Conservation (phyloP, 2,888 invertebrate genomes). For the Xylota segnis region DNA sequence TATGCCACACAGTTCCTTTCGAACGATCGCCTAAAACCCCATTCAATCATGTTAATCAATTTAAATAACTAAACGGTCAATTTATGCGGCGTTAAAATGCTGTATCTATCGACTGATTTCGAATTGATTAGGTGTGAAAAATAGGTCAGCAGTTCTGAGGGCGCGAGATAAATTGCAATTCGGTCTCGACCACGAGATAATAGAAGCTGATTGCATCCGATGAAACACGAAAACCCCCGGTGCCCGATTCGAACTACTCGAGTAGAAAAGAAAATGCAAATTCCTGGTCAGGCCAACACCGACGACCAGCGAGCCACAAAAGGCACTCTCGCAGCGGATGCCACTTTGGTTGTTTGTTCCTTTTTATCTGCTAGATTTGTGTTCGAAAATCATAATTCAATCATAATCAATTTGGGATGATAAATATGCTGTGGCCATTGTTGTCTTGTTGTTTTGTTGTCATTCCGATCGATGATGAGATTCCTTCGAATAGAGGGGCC, state of each 20-base stretch:
- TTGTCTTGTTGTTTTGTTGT: slow-evolving; percentile 76
- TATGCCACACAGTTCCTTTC: neutral
- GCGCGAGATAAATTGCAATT: slow-evolving; percentile 42
- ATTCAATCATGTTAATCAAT: slow-evolving; percentile 37
- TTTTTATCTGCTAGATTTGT: slow-evolving; percentile 43
- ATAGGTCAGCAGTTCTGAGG: slow-evolving; percentile 49
- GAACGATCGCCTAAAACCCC: neutral
- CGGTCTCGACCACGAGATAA: slow-evolving; percentile 39
- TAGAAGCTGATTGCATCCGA: slow-evolving; percentile 54
- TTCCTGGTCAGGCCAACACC: slow-evolving; percentile 32
- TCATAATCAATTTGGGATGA: slow-evolving; percentile 77
- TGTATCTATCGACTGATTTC: slow-evolving; percentile 40
- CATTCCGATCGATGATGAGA: slow-evolving; percentile 75
- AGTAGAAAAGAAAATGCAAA: slow-evolving; percentile 65
- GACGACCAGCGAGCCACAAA: slow-evolving; percentile 24
- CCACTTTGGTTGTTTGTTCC: slow-evolving; percentile 1
- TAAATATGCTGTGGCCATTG: slow-evolving; percentile 72
- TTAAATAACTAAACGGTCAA: slow-evolving; percentile 45
- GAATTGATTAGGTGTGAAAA: slow-evolving; percentile 62
- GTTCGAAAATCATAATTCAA: slow-evolving; percentile 72
- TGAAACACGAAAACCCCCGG: neutral
- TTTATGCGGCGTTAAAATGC: slow-evolving; percentile 52
- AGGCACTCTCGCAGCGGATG: slow-evolving; percentile 15
- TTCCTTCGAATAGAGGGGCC: slow-evolving; percentile 39
- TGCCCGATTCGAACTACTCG: neutral